Conservation (phyloP, 2,113 vertebrate species). For the Vulpes vulpes region DNA sequence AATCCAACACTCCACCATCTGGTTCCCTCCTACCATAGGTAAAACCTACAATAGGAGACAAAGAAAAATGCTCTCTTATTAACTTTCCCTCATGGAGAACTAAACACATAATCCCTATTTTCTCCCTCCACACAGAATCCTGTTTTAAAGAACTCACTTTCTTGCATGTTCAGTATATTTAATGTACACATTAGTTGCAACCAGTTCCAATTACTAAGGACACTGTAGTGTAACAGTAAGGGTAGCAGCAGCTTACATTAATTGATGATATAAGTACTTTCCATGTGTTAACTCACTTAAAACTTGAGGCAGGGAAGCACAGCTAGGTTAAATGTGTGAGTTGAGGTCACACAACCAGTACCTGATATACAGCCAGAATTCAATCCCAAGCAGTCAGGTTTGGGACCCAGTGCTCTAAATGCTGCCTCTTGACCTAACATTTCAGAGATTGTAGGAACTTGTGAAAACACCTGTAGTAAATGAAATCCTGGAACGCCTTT, state of each 20-base stretch:
- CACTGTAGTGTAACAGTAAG: not conserved
- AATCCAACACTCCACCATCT: slow-evolving; percentile 38
- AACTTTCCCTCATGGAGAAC: not conserved
- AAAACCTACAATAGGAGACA: slow-evolving; percentile 27
- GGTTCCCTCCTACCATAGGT: slow-evolving; percentile 18
- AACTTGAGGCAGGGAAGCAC: not conserved
- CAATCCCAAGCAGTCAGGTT: not conserved
- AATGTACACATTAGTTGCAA: not conserved
- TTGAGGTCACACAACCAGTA: not conserved
- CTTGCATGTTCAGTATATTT: not conserved
- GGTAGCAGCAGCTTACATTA: not conserved
- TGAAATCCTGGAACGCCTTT: not conserved
- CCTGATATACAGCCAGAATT: not conserved
- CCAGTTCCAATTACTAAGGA: slow-evolving; percentile 22
- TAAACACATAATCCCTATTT: not conserved
- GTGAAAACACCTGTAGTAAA: not conserved
- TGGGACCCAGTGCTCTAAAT: not conserved
- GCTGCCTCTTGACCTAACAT: not conserved
- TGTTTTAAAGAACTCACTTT: not conserved
- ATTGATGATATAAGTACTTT: not conserved
- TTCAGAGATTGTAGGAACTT: not conserved
- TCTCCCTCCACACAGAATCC: not conserved
- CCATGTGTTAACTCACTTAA: not conserved
- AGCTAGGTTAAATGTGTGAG: not conserved
- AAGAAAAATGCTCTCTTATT: slow-evolving; percentile 46